phyloP scores from a whole-genome alignment of 1,140 invertebrate species.

The Andricus grossulariae region DNA sequence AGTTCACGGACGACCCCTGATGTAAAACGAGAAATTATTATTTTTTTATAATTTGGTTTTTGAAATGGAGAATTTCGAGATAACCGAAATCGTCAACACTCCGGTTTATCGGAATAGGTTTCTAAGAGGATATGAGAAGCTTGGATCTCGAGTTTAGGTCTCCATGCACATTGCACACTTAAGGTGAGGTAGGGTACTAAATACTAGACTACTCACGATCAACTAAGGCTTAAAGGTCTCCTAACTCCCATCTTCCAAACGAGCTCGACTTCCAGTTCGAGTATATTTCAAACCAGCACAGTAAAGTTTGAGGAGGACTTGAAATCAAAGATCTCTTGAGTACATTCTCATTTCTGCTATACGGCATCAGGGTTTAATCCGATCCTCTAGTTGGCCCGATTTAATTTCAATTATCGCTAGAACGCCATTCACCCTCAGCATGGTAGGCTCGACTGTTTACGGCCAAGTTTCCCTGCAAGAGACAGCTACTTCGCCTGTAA shows the following conservation, averaged over 20 bases:
- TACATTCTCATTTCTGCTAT: conserved; percentile 20
- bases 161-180: not conserved
- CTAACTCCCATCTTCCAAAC: conserved; percentile 14
- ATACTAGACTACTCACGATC: not conserved
- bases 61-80: no score
- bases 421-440: conserved; percentile 11
- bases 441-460: conserved; percentile 8
- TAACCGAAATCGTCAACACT: no score
- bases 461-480: conserved; percentile 19
- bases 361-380: not conserved
- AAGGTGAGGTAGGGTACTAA: not conserved
- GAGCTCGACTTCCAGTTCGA: conserved; percentile 15
- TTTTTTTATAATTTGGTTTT: no score
- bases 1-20: no score
- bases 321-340: conserved; percentile 28
- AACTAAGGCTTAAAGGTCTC: not conserved
- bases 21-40: no score
- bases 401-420: conserved; percentile 28
- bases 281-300: not conserved
- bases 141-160: not conserved
- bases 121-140: no score
- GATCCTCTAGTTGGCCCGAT: conserved; percentile 11
- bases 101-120: no score
- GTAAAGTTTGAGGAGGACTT: conserved; percentile 19
- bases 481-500: conserved; percentile 26